Evolutionary conservation across 1,140 invertebrate genomes (phyloP), one percentile per base, ranked within the genome.

Genomic region (Tyrophagus putrescentiae): DNA sequence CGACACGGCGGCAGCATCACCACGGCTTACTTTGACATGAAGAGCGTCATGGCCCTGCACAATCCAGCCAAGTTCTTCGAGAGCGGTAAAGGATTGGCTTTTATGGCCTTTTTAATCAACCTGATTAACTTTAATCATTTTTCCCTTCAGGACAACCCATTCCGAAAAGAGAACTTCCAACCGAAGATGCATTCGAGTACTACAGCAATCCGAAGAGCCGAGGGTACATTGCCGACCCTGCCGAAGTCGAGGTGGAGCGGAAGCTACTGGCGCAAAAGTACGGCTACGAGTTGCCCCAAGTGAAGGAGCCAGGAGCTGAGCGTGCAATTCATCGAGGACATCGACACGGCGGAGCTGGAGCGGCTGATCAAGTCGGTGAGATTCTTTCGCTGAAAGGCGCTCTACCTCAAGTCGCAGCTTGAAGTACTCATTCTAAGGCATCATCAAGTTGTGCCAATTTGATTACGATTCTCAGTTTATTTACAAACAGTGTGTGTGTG

Each of bases 191-290:
- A 11, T 77, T 93, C 56, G 64, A 77, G 3, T 97, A 87, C 73
- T 99, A 99, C 69, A 82, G 82, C 9, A 81, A 82, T 75, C 78
- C 93, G 13, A 76, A 79, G 65, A 82, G 75, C 65, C 75, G 94
- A 65, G 94, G 94, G 0, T 98, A 98, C 71, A 76, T 98, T 57
- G 89, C 92, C 3, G 84, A 97, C 77, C 92, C 92, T n/a, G 85
- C 88, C 64, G 78, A 85, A 72, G 76, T 96, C 59, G 84, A 83
- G 23, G 70, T 85, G 63, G 84, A 88, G 67, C 73, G 84, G 58
- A 59, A 78, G 50, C 72, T 82, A 59, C 74, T 98, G 44, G 79
- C 92, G 6, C 93, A 98, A 74, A 98, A 98, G 72, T 98, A 92
- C 77, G 94, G 94, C 13, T 98, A 98, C 71, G 71, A 73, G 27